A percentile compares a stretch with the other conserved stretches of the same genome.
These are phyloP conservation scores for Drosophila silvestris DNA, from an alignment of 2,888 invertebrate species.

Conservation along the genomic window DNA sequence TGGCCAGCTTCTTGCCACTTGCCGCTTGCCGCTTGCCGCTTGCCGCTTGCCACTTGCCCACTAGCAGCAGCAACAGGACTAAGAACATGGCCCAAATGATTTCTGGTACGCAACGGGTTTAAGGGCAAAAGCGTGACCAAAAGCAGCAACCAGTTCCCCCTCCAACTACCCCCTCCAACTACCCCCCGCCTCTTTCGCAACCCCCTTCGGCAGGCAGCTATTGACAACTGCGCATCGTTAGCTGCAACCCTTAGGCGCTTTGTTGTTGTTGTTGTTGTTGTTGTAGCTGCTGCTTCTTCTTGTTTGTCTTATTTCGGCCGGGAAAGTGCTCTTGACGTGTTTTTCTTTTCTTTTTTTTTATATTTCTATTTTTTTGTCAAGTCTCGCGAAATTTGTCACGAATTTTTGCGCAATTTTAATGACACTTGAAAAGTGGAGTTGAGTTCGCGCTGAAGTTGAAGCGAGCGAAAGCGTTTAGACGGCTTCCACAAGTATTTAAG, in stretches of 20 bases:
- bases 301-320: conserved; percentile 23
- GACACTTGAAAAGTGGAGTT: conserved; percentile 42
- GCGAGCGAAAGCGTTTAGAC: conserved; percentile 23
- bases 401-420: conserved; percentile 54
- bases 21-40: background rate
- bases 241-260: conserved; percentile 36
- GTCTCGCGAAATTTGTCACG: conserved; percentile 54
- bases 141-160: background rate
- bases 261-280: conserved; percentile 5
- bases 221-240: conserved; percentile 58
- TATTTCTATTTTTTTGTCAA: conserved; percentile 2
- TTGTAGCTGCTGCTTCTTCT: background rate
- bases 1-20: conserved; percentile 9
- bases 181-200: too few species aligned
- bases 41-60: background rate
- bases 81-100: conserved; percentile 1
- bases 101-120: conserved; percentile 24
- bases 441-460: conserved; percentile 7
- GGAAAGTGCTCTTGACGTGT: conserved; percentile 40
- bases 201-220: conserved; percentile 5
- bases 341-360: background rate
- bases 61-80: background rate
- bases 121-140: conserved; percentile 20
- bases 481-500: conserved; percentile 23
- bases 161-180: too few species aligned